phyloP scores from a whole-genome alignment of 2,888 invertebrate species.

The Seladonia tumulorum region DNA sequence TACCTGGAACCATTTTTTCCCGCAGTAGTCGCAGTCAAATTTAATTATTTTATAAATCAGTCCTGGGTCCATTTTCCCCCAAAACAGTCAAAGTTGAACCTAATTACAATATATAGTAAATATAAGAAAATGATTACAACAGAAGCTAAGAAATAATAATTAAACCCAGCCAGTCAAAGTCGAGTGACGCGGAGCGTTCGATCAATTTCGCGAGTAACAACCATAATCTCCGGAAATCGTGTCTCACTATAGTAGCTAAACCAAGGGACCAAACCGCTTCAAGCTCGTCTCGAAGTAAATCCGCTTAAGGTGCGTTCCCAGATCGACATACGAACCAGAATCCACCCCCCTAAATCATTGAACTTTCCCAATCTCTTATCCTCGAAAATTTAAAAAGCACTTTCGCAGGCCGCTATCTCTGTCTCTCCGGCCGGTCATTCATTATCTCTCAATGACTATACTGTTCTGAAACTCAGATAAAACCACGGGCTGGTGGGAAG shows the following conservation, averaged over 20 bases:
- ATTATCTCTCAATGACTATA: slow-evolving; percentile 3
- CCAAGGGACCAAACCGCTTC: not conserved
- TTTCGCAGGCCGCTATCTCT: not conserved
- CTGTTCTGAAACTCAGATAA: not conserved
- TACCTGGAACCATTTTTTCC: too few relatives aligned
- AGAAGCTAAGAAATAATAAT: not conserved
- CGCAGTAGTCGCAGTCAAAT: too few relatives aligned
- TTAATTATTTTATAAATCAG: too few relatives aligned
- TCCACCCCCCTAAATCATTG: not conserved
- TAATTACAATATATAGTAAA: not conserved
- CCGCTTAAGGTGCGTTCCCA: not conserved
- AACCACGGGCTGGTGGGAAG: not conserved
- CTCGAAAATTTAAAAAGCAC: not conserved
- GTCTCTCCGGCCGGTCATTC: not conserved
- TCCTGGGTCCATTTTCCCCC: too few relatives aligned
- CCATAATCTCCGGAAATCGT: not conserved
- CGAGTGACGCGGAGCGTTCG: not conserved
- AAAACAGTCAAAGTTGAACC: not conserved
- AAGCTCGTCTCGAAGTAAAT: not conserved
- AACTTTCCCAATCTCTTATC: slow-evolving; percentile 1
- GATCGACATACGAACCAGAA: not conserved
- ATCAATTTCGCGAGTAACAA: not conserved
- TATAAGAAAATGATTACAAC: not conserved
- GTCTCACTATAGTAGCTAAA: not conserved
- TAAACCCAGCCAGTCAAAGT: not conserved